Percentiles rank a stretch among this genome's conserved stretches.
Conservation (phyloP, 1,140 invertebrate species). For the Drosophila oshimai region DNA sequence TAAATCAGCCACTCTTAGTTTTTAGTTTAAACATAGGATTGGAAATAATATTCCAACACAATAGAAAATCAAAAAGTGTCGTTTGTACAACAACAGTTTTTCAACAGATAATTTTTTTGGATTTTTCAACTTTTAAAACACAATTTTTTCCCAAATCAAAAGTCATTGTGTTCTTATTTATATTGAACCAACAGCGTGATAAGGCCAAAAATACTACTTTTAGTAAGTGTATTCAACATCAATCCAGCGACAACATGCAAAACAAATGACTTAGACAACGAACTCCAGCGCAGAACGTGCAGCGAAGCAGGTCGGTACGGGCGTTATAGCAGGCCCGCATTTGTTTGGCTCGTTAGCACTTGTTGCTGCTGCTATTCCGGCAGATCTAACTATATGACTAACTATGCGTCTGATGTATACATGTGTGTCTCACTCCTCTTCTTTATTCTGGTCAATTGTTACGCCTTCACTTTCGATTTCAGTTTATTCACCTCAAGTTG, state of each 20-base stretch:
- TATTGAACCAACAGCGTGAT: no score
- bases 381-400: constrained; percentile 26
- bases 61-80: no score
- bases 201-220: background rate
- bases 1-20: no score
- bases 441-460: constrained; percentile 34
- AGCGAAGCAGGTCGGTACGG: constrained; percentile 49
- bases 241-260: constrained; percentile 1
- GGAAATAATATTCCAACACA: no score
- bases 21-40: no score
- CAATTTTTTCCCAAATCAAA: no score
- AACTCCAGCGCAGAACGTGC: constrained; percentile 62
- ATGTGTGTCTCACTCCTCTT: constrained; percentile 2
- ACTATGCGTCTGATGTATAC: background rate
- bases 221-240: constrained; percentile 3
- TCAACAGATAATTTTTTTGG: no score
- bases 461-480: constrained; percentile 65
- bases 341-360: constrained; percentile 65
- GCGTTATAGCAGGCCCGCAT: constrained; percentile 28
- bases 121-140: no score
- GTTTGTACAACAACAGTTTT: no score
- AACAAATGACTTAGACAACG: constrained; percentile 71
- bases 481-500: constrained; percentile 66
- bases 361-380: constrained; percentile 24
- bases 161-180: no score